Evolutionary conservation across 2,888 invertebrate genomes (phyloP), one percentile per base, ranked within the genome.

Genomic region (Calameuta pallipes): DNA sequence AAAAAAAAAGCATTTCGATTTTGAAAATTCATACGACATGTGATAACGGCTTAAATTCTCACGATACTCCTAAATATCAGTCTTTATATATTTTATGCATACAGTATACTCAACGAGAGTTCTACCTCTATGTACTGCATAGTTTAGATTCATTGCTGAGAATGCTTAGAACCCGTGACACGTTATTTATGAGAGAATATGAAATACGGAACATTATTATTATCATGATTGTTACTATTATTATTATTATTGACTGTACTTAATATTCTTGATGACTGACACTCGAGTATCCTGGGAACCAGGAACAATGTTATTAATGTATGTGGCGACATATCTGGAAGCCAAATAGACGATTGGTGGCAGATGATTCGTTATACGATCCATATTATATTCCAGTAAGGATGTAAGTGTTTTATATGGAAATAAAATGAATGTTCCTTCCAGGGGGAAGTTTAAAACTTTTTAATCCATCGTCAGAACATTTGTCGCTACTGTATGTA

Each of bases 391-490:
- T 79, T 75, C 77, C 78, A 73, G 77, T 77, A 79, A 84, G 74
- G 80, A 83, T 80, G 74, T 83, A 83, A 82, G 81, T 83, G 83
- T 83, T 84, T 84, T 83, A 80, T 83, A 84, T 84, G 80, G 83
- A 80, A 83, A 83, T 83, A 80, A 83, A 83, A 77, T 80, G 36
- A 80, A 80, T 80, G 80, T 80, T 80, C 74, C 73, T 80, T 73
- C 77, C 23, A 56, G 56, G 23, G 9, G 9, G 56, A 56, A 36
- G 12, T 56, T 56, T 56, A 56, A 0, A 41, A 15, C 9, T 56
- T 56, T 56, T 23, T 56, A 56, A 23, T 23, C 9, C 56, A 15
- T 23, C 9, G 41, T 15, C 41, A 41, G 41, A 41, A 0, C 41
- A 6, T 2, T 41, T 41, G 4, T 6, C 9, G 56, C 3, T 23